phyloP scores from a whole-genome alignment of 1,140 invertebrate species.

The Drosophila triauraria region DNA sequence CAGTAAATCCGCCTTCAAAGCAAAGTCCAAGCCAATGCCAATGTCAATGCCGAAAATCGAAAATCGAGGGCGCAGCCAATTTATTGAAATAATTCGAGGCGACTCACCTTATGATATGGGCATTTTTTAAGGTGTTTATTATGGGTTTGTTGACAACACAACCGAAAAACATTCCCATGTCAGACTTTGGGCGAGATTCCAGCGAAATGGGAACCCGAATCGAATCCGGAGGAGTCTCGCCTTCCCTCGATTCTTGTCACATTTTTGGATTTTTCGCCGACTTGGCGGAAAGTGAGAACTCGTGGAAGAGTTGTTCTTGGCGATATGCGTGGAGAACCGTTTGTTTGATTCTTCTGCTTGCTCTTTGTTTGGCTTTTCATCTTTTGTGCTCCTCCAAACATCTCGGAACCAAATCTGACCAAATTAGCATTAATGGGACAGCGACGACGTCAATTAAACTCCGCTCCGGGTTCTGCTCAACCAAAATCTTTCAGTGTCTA shows the following conservation, averaged over 20 bases:
- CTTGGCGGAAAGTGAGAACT: conserved; percentile 5
- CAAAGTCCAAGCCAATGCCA: conserved; percentile 2
- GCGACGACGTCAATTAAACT: conserved; percentile 45
- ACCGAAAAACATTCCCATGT: conserved; percentile 14
- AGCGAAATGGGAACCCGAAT: conserved; percentile 36
- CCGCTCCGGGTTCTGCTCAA: not conserved
- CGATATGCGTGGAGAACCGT: conserved; percentile 1
- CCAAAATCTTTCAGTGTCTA: conserved; percentile 9
- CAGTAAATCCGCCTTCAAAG: not conserved
- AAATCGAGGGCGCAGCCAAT: conserved; percentile 17
- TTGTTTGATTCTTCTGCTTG: conserved; percentile 12
- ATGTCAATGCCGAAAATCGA: conserved; percentile 18
- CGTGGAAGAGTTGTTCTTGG: no score
- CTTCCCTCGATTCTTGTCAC: not conserved
- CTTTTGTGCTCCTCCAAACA: conserved; percentile 7
- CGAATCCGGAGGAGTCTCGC: conserved; percentile 2
- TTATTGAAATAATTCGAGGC: conserved; percentile 20
- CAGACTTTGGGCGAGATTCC: not conserved
- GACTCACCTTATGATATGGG: conserved; percentile 10
- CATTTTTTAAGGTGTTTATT: conserved; percentile 57
- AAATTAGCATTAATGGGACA: conserved; percentile 67
- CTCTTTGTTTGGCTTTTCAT: conserved; percentile 6
- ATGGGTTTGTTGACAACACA: conserved; percentile 59
- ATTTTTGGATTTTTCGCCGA: not conserved
- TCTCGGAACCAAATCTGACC: conserved; percentile 36